Evolutionary conservation across 2,888 invertebrate species (phyloP), one percentile per base, ranked within the genome.

Genomic region (Polietes domitor): DNA sequence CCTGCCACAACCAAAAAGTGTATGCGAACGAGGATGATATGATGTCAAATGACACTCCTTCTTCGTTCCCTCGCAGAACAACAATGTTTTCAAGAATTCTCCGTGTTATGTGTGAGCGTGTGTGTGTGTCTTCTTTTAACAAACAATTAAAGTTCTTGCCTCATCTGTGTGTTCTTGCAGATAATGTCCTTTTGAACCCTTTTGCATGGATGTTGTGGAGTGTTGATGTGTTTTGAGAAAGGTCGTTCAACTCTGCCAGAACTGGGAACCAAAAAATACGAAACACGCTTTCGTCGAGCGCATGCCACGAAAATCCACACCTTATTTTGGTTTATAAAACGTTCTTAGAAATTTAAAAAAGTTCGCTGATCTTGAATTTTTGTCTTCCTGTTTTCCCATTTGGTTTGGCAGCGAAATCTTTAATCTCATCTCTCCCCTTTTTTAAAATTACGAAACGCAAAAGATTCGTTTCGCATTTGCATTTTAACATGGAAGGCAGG

Each of bases 301-400:
- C 84, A 84, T 84, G 84, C 84, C 81, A 84, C 55, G 78, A 76
- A 81, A 68, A 73, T 81, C 61, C 70, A 73, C 78, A 79, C 76
- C 61, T 80, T 78, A 61, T 83, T 53, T 77, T 37, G 58, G 47
- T 58, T 28, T 65, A 80, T 75, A 61, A 79, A 81, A 41, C 76
- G 50, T 84, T 84, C 84, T 81, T 61, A 81, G 84, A 84, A 81
- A 63, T 73, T 76, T 61, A 68, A 81, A 32, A 72, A 73, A 72
- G 78, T 75, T 78, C 53, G 41, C 10, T 84, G 72, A 43, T 70
- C 5, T 73, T 21, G 63, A 24, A 10, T 21, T 12, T 37, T 41
- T 43, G 53, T 73, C 32, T 9, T 73, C 47, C 10, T n/a, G 19
- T 72, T 65, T 43, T 68, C 12, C 41, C 47, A 17, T 17, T 12